A percentile compares a stretch with the other conserved stretches of the same genome.
phyloP scores from a whole-genome alignment of 2,888 invertebrate species.

The Diplolepis rosae region DNA sequence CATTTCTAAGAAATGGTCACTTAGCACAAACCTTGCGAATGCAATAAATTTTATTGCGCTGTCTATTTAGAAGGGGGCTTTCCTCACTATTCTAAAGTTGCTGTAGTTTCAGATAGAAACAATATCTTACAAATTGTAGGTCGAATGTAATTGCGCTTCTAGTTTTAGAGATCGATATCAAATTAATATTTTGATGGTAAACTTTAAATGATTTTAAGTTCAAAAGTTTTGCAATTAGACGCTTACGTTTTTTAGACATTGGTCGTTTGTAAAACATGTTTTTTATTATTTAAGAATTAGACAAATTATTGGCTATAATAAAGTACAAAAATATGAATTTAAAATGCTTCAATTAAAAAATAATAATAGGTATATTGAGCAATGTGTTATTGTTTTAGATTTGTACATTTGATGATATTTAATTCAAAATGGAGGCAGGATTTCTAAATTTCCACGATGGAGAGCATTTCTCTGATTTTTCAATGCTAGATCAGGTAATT shows the following conservation, averaged over 20 bases:
- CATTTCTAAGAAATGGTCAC: not conserved
- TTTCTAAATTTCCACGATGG: conserved; percentile 14
- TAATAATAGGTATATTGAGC: too few relatives aligned
- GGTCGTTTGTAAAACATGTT: too few relatives aligned
- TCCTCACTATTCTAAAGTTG: not conserved
- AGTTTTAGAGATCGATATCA: too few relatives aligned
- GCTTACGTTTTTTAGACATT: too few relatives aligned
- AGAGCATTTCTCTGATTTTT: not conserved
- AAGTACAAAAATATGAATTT: not conserved
- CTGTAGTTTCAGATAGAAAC: not conserved
- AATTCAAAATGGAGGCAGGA: conserved; percentile 6
- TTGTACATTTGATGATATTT: not conserved
- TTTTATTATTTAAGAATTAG: too few relatives aligned
- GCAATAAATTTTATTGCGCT: not conserved
- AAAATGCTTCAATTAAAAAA: not conserved
- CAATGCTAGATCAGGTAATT: conserved; percentile 14
- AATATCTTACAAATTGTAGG: not conserved
- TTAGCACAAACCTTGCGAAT: not conserved
- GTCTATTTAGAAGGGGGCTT: not conserved
- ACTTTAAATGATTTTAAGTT: not conserved
- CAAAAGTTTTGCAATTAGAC: too few relatives aligned
- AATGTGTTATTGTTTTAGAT: conserved; percentile 1
- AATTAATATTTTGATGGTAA: too few relatives aligned
- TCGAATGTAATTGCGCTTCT: too few relatives aligned
- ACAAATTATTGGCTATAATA: too few relatives aligned